Evolutionary conservation across 1,140 invertebrate genomes (phyloP).

Genomic region (Holcopasites calliopsidis): DNA sequence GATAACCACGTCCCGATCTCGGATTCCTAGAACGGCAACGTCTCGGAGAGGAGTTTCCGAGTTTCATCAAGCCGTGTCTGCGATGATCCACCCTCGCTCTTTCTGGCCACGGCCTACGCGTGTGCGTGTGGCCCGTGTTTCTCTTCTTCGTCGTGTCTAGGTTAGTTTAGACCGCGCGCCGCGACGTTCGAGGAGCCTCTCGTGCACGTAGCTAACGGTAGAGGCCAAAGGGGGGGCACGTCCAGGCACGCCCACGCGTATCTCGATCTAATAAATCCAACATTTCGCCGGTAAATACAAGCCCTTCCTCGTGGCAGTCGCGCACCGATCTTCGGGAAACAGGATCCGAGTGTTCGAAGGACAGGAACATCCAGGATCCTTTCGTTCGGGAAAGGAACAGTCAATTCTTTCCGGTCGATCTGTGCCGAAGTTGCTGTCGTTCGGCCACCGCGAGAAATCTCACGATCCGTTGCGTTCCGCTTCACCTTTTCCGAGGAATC

Average conservation of each 20-base stretch:
- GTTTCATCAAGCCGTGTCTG: conserved; percentile 39
- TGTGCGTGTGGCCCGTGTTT: conserved; percentile 33
- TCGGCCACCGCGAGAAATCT: too few species aligned
- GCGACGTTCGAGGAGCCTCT: conserved; percentile 27
- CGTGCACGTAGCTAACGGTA: conserved; percentile 62
- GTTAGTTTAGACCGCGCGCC: conserved; percentile 33
- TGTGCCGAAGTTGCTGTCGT: too few species aligned
- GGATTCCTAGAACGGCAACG: conserved; percentile 62
- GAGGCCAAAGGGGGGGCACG: conserved; percentile 56
- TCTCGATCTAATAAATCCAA: conserved; percentile 81
- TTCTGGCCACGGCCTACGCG: conserved; percentile 28
- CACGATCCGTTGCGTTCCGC: too few species aligned
- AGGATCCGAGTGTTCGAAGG: conserved; percentile 38
- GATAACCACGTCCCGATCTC: conserved; percentile 56
- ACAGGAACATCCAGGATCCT: conserved; percentile 18
- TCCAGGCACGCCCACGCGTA: conserved; percentile 77
- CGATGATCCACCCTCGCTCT: conserved; percentile 25
- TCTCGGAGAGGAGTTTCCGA: conserved; percentile 28
- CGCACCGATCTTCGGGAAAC: conserved; percentile 46
- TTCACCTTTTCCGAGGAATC: too few species aligned
- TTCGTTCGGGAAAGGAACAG: neutral
- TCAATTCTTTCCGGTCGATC: too few species aligned
- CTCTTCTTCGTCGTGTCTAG: conserved; percentile 30
- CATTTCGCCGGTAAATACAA: conserved; percentile 78
- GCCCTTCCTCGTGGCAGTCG: conserved; percentile 66